Evolutionary conservation across 2,888 invertebrate genomes (phyloP).

Genomic region (Folsomia manolachei): DNA sequence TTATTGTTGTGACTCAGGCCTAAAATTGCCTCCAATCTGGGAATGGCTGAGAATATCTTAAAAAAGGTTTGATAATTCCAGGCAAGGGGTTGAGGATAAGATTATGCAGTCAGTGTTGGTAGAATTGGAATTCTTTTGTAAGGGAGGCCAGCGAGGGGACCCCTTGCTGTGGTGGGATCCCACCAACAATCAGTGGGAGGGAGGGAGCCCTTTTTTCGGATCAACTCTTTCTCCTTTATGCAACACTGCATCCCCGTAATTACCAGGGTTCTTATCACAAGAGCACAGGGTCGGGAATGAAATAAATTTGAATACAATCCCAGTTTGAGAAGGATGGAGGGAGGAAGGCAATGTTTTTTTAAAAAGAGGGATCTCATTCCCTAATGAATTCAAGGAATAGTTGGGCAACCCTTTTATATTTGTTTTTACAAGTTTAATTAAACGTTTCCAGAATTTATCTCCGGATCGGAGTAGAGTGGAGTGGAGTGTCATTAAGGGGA

Average conservation of each 20-base stretch:
- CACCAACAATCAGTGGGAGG: slow-evolving; percentile 35
- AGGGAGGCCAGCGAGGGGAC: slow-evolving; percentile 10
- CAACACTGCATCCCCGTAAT: neutral
- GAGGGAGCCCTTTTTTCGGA: slow-evolving; percentile 19
- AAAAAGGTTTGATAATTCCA: too few relatives aligned
- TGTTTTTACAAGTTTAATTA: neutral
- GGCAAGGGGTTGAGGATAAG: too few relatives aligned
- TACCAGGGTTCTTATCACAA: neutral
- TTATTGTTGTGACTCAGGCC: too few relatives aligned
- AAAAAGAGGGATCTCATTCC: too few relatives aligned
- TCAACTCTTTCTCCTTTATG: neutral
- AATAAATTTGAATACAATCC: neutral
- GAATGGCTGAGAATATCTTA: too few relatives aligned
- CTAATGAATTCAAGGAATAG: neutral
- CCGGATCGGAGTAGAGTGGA: too few relatives aligned
- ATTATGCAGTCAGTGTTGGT: too few relatives aligned
- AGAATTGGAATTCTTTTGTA: neutral
- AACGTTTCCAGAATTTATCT: too few relatives aligned
- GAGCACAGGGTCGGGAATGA: neutral
- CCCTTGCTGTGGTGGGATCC: slow-evolving; percentile 37
- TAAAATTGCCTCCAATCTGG: too few relatives aligned
- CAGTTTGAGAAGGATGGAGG: neutral
- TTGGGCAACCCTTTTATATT: neutral
- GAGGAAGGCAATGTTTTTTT: neutral
- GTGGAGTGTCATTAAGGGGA: too few relatives aligned